Base-by-base conservation (phyloP, 1,140 invertebrate species). In the Cryptotermes secundus region DNA sequence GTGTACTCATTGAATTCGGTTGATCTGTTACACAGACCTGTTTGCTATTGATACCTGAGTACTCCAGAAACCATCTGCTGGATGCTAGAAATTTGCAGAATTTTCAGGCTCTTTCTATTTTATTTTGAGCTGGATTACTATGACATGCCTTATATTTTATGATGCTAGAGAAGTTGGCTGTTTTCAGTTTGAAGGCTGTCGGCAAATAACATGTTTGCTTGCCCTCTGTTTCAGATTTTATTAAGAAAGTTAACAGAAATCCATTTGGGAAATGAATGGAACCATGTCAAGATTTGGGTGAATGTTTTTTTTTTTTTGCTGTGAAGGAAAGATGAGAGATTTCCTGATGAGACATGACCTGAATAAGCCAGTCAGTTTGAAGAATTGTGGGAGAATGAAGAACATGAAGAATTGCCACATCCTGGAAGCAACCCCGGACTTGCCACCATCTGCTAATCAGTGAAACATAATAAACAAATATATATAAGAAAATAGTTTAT, bases 391-490 rank as follows among this genome's bases (percentile, higher is more conserved):
- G 24, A 59, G 59, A n/a, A 72, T 31, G 59, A 72, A 31, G 26
- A 72, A n/a, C 59, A 31, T 72, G 59, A 31, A 72, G 59, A 72
- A 49, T 72, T 26, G 59, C 59, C 59, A 72, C 59, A 19, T 45
- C 22, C n/a, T 72, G 31, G 59, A 72, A 82, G 42, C 6, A 38
- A 82, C 81, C 81, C 45, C 81, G 83, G 83, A 84, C 83, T 84
- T 84, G 83, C 83, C 83, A 84, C 83, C 83, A 84, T 84, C 83
- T 80, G 59, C 59, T 72, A 19, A 81, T 38, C 80, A 81, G 80
- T 81, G 81, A 82, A 82, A 82, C 81, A 82, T 9, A 45, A 84
- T 34, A 35, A 84, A 84, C 22, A 83, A 45, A 65, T 79, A 84
- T 38, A 82, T 82, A 82, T 45, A 82, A 82, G 31, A 81, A 82